phyloP scores from a whole-genome alignment of 2,888 invertebrate genomes.

The Antheraea yamamai region DNA sequence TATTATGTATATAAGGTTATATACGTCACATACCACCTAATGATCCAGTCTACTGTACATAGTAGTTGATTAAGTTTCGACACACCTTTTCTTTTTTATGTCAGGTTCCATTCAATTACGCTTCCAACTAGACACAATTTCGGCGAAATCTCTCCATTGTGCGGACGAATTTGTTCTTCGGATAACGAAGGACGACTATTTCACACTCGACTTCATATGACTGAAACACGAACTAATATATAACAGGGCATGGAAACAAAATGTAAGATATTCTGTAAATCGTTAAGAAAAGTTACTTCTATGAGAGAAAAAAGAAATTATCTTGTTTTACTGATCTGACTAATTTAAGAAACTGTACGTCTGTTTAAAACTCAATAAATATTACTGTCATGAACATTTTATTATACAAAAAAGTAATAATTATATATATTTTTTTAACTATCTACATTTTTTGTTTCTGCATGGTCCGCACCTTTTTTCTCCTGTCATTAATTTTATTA shows the following conservation, averaged over 20 bases:
- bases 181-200: not conserved
- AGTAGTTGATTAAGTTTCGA: not conserved
- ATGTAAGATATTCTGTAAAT: not conserved
- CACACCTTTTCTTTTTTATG: not conserved
- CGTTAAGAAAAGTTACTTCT: too few relatives aligned
- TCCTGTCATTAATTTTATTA: too few relatives aligned
- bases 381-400: too few relatives aligned
- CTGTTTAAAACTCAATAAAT: too few relatives aligned
- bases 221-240: not conserved
- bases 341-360: too few relatives aligned
- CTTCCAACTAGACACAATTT: not conserved
- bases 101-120: not conserved
- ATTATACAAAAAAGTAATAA: too few relatives aligned
- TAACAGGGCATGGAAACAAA: not conserved
- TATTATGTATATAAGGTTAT: not conserved
- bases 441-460: too few relatives aligned
- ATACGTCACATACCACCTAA: not conserved
- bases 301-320: too few relatives aligned
- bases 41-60: not conserved
- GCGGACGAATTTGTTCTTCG: not conserved
- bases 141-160: not conserved
- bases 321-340: too few relatives aligned
- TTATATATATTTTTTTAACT: too few relatives aligned
- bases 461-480: too few relatives aligned
- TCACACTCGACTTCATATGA: not conserved